Conservation (phyloP, 2,888 invertebrate genomes). For the Noctua fimbriata region DNA sequence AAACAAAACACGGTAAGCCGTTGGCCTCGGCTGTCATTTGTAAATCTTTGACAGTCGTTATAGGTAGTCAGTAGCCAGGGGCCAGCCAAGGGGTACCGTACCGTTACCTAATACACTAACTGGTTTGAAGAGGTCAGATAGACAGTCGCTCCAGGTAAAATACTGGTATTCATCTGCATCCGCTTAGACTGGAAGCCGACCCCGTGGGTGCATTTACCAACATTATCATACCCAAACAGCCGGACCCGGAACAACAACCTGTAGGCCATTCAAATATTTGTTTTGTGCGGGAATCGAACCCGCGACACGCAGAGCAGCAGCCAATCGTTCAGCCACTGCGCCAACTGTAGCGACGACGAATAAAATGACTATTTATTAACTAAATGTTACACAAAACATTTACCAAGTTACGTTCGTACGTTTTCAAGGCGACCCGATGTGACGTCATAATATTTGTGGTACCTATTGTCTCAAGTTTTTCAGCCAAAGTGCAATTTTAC, state of each 20-base stretch:
- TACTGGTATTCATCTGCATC: not conserved
- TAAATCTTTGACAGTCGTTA: not conserved
- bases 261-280: not conserved
- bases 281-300: not conserved
- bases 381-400: not conserved
- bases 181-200: not conserved
- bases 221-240: no score
- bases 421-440: constrained; percentile 12
- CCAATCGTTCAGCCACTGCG: not conserved
- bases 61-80: no score
- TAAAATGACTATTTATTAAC: not conserved
- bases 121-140: not conserved
- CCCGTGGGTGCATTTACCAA: not conserved
- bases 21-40: not conserved
- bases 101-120: no score
- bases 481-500: not conserved
- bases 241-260: not conserved
- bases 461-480: constrained; percentile 31
- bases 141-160: not conserved
- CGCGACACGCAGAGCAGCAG: not conserved
- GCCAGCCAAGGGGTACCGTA: no score
- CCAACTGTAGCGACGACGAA: not conserved
- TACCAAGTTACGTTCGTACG: not conserved
- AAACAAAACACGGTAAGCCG: not conserved
- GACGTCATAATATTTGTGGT: not conserved